Evolutionary conservation across 2,113 vertebrate genomes (phyloP).

Genomic region (Mixornis gularis): DNA sequence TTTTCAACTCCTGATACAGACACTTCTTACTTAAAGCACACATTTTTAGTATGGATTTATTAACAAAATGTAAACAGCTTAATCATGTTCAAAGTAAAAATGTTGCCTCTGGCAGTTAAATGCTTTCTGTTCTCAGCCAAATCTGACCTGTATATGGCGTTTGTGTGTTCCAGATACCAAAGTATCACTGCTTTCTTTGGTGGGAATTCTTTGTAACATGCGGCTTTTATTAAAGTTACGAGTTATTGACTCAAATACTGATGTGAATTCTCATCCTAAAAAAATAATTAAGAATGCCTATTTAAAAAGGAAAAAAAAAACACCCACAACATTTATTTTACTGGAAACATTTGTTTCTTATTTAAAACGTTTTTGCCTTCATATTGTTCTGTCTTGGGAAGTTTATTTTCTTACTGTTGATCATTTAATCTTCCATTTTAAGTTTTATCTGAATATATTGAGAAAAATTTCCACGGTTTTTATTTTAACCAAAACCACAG

Average conservation of each 20-base stretch:
- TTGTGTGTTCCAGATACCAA: slow-evolving; percentile 42
- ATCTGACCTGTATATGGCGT: background rate
- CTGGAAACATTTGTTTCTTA: slow-evolving; percentile 45
- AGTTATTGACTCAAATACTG: slow-evolving; percentile 56
- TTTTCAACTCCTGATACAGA: background rate
- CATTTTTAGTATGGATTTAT: slow-evolving; percentile 60
- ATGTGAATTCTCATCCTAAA: slow-evolving; percentile 46
- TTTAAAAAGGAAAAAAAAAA: background rate
- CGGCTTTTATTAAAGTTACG: slow-evolving; percentile 61
- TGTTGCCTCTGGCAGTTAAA: slow-evolving; percentile 46
- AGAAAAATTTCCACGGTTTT: background rate
- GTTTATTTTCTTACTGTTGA: background rate
- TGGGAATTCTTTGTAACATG: slow-evolving; percentile 53
- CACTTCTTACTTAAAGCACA: background rate
- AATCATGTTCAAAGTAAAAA: slow-evolving; percentile 62
- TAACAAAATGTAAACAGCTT: slow-evolving; percentile 52
- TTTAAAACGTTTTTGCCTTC: slow-evolving; percentile 31
- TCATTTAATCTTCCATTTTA: background rate
- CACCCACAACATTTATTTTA: background rate
- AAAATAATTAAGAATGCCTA: slow-evolving; percentile 36
- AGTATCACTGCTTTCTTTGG: slow-evolving; percentile 19
- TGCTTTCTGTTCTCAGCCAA: slow-evolving; percentile 46
- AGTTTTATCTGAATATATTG: background rate
- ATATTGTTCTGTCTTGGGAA: background rate
- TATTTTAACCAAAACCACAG: background rate